Conservation (phyloP, 2,113 vertebrate species). For the Bagarius yarrelli region DNA sequence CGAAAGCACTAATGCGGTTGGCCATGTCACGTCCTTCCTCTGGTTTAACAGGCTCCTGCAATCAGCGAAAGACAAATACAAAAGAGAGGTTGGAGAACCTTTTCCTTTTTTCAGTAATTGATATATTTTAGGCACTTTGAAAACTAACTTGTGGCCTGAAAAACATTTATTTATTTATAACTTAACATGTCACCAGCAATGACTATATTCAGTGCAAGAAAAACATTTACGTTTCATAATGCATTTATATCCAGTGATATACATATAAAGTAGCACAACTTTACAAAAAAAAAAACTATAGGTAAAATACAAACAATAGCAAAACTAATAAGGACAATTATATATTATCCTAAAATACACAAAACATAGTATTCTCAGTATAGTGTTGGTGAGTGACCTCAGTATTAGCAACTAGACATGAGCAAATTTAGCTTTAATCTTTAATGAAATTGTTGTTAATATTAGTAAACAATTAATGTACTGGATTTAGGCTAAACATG, state of each 20-base stretch:
- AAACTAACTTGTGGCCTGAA: background rate
- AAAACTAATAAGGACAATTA: too few species aligned
- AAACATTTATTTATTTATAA: background rate
- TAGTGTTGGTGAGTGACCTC: background rate
- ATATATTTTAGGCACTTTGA: background rate
- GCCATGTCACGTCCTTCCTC: slow-evolving; percentile 96
- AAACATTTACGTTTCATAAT: too few species aligned
- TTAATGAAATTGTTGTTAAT: background rate
- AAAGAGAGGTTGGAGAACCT: background rate
- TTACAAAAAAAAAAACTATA: too few species aligned
- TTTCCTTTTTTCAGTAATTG: background rate
- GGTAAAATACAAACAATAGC: too few species aligned
- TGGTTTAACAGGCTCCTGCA: slow-evolving; percentile 87
- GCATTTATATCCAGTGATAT: too few species aligned
- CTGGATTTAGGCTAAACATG: background rate
- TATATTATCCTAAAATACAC: too few species aligned
- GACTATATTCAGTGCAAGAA: too few species aligned
- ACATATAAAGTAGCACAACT: too few species aligned
- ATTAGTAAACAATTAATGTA: background rate
- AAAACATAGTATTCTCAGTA: too few species aligned
- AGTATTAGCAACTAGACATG: background rate
- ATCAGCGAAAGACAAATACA: slow-evolving; percentile 15
- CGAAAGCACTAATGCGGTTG: slow-evolving; percentile 88
- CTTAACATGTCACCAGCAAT: too few species aligned
- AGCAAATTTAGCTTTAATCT: background rate